phyloP scores from a whole-genome alignment of 1,140 invertebrate genomes.

The Drosophila quadrilineata region DNA sequence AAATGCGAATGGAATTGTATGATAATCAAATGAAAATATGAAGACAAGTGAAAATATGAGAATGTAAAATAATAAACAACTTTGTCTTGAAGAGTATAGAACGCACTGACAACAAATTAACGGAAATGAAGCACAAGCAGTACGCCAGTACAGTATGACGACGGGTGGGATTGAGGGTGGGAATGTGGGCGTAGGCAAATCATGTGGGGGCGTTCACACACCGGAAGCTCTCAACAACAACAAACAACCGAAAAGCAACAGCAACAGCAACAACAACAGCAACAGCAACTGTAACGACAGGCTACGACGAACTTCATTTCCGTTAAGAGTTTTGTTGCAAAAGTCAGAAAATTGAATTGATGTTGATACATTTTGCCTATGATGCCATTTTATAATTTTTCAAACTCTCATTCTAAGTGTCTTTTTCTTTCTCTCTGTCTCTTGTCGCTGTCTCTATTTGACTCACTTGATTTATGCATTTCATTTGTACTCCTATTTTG shows the following conservation, averaged over 20 bases:
- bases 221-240: conserved; percentile 45
- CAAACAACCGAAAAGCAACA: conserved; percentile 29
- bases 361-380: conserved; percentile 81
- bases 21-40: conserved; percentile 18
- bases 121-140: conserved; percentile 75
- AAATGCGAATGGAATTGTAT: no score
- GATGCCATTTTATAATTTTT: conserved; percentile 76
- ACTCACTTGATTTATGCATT: conserved; percentile 28
- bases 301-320: conserved; percentile 77
- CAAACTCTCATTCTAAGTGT: conserved; percentile 49
- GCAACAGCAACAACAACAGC: conserved; percentile 19
- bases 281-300: conserved; percentile 54
- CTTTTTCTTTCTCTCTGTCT: conserved; percentile 12
- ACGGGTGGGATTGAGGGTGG: no score
- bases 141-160: no score
- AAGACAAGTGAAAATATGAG: conserved; percentile 73
- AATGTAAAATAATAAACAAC: conserved; percentile 80
- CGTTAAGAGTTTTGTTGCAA: conserved; percentile 81
- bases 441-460: conserved; percentile 1
- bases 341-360: conserved; percentile 76
- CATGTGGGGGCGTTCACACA: conserved; percentile 30
- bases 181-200: conserved; percentile 43
- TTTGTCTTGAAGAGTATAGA: conserved; percentile 81
- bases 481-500: conserved; percentile 29
- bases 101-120: conserved; percentile 81